phyloP scores from a whole-genome alignment of 2,797 vertebrate species.

The Fistularia commersonii region DNA sequence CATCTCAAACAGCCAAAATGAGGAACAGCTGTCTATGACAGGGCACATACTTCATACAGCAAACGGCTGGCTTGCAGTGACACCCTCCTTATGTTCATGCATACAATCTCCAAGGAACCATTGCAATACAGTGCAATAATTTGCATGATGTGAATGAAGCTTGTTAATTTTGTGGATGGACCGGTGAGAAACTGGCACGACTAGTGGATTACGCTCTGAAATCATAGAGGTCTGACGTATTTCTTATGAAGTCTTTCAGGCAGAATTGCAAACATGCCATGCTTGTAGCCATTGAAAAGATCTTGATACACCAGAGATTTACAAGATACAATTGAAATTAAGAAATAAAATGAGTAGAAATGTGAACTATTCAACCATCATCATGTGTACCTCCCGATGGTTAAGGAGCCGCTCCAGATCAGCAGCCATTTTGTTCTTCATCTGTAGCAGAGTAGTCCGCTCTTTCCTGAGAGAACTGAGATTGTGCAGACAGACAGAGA shows the following conservation, averaged over 20 bases:
- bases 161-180: not conserved
- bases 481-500: constrained; percentile 2
- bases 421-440: constrained; percentile 94
- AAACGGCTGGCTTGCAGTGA: constrained; percentile 54
- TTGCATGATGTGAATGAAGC: constrained; percentile 6
- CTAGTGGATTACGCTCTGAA: not conserved
- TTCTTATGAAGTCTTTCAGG: too few species aligned
- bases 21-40: constrained; percentile 90
- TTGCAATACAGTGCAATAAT: constrained; percentile 26
- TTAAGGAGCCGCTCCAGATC: constrained; percentile 94
- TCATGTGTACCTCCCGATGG: constrained; percentile 87
- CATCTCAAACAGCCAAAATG: constrained; percentile 80
- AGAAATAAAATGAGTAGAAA: not conserved
- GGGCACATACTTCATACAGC: constrained; percentile 68
- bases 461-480: constrained; percentile 90
- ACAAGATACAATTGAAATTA: too few species aligned
- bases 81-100: constrained; percentile 2
- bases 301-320: too few species aligned
- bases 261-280: too few species aligned
- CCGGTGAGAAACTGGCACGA: not conserved
- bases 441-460: constrained; percentile 81
- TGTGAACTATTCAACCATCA: not conserved
- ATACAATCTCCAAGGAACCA: constrained; percentile 29
- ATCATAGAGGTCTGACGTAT: too few species aligned
- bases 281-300: too few species aligned